Evolutionary conservation across 1,140 invertebrate species (phyloP).

Genomic region (Diachasma alloeum): DNA sequence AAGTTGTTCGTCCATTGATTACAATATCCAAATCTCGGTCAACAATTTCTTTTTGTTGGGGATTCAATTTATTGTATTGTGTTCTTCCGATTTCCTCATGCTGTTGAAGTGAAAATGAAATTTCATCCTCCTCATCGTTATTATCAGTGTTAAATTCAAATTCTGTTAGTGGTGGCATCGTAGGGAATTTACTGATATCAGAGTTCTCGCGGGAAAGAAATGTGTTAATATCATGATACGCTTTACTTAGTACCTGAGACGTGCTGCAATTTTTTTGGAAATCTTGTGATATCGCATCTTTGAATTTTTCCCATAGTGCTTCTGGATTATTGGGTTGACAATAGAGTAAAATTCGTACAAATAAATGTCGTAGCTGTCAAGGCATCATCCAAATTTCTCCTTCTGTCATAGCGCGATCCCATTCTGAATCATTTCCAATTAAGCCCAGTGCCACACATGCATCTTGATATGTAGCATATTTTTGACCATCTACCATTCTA

Average conservation of each 20-base stretch:
- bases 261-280: neutral
- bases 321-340: constrained; percentile 19
- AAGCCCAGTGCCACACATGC: constrained; percentile 18
- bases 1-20: neutral
- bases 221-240: constrained; percentile 17
- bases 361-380: constrained; percentile 12
- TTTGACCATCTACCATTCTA: constrained; percentile 13
- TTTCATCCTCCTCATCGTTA: neutral
- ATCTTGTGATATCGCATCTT: constrained; percentile 22
- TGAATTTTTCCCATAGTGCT: constrained; percentile 20
- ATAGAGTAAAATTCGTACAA: constrained; percentile 17
- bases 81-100: constrained; percentile 2
- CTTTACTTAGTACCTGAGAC: constrained; percentile 6
- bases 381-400: constrained; percentile 20
- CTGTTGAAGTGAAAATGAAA: neutral
- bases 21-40: neutral
- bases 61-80: constrained; percentile 19
- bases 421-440: constrained; percentile 23
- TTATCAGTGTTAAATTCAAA: constrained; percentile 8
- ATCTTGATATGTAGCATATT: neutral
- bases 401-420: constrained; percentile 18
- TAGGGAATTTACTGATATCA: too few relatives aligned
- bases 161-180: too few relatives aligned
- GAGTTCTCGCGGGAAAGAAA: too few relatives aligned
- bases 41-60: constrained; percentile 14